Evolutionary conservation across 1,140 invertebrate genomes (phyloP).

Genomic region (Lepidurus apus): DNA sequence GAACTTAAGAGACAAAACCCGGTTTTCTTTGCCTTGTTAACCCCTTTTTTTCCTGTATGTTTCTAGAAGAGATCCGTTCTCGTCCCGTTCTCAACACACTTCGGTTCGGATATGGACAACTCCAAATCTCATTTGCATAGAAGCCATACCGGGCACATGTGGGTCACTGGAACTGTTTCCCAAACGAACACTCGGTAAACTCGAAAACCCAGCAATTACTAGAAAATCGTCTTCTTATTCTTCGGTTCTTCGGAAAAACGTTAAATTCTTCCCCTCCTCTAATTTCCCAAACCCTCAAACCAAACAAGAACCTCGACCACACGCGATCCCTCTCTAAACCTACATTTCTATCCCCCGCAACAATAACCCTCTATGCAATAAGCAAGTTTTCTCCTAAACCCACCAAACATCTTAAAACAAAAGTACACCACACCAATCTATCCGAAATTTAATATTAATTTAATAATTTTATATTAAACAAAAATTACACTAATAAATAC

Average conservation of each 20-base stretch:
- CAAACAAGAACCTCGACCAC: not conserved
- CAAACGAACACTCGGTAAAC: too few relatives aligned
- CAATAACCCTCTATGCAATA: not conserved
- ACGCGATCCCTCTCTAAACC: not conserved
- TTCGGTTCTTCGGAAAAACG: not conserved
- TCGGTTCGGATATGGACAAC: too few relatives aligned
- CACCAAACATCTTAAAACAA: not conserved
- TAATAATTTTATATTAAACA: too few relatives aligned
- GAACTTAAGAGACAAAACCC: not conserved
- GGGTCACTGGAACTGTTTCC: slow-evolving; percentile 20
- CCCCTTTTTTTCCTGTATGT: not conserved
- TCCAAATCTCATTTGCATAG: not conserved
- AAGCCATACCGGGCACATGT: slow-evolving; percentile 5
- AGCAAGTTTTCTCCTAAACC: not conserved
- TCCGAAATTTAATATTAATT: too few relatives aligned
- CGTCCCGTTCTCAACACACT: too few relatives aligned
- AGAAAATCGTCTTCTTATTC: too few relatives aligned
- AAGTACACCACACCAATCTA: too few relatives aligned
- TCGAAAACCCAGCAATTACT: too few relatives aligned
- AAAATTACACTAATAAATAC: too few relatives aligned
- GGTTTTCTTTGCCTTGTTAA: not conserved
- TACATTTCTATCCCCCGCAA: not conserved
- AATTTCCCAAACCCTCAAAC: not conserved
- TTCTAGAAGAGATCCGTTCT: not conserved
- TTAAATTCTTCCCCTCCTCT: not conserved